Conservation (phyloP, 2,113 vertebrate genomes). For the Sceloporus tristichus region DNA sequence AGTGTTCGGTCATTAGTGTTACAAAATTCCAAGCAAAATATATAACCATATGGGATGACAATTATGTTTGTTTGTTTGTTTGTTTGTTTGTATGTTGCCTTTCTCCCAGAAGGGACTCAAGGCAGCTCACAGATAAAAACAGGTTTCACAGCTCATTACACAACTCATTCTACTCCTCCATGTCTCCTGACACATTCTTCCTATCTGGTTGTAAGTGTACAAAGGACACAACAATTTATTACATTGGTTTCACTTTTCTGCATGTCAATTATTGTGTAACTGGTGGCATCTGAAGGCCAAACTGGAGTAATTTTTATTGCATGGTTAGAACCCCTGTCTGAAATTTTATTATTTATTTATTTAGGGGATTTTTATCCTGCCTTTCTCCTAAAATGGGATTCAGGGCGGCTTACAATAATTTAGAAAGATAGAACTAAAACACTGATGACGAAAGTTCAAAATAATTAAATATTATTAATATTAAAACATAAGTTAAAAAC, state of each 20-base stretch:
- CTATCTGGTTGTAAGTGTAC: too few relatives aligned
- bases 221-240: not conserved
- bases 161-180: not conserved
- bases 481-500: too few relatives aligned
- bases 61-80: not conserved
- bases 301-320: not conserved
- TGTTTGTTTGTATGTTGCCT: too few relatives aligned
- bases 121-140: too few relatives aligned
- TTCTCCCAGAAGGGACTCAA: too few relatives aligned
- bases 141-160: not conserved
- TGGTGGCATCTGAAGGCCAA: not conserved
- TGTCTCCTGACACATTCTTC: not conserved
- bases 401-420: too few relatives aligned
- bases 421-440: too few relatives aligned
- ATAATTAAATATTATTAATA: too few relatives aligned
- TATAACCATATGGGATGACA: not conserved
- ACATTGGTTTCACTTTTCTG: not conserved
- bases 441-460: too few relatives aligned
- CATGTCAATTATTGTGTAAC: not conserved
- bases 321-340: not conserved
- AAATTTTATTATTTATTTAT: not conserved
- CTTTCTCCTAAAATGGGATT: too few relatives aligned
- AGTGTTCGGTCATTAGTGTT: not conserved
- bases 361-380: too few relatives aligned
- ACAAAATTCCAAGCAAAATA: not conserved